These are phyloP conservation scores for Ambastaia sidthimunki DNA, from an alignment of 2,797 vertebrate genomes.

Conservation along the genomic window DNA sequence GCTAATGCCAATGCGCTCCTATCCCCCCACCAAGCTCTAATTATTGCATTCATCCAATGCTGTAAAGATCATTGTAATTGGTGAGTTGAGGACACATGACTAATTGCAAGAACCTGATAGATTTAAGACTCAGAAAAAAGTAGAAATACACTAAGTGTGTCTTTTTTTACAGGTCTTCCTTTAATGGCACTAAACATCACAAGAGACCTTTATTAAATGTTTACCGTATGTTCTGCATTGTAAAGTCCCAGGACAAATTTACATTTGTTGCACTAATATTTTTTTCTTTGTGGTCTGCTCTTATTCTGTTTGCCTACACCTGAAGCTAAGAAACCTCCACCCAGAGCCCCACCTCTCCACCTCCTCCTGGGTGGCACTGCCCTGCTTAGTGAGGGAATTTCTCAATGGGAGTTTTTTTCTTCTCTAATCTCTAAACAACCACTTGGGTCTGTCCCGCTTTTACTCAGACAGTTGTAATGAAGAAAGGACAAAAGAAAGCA, in stretches of 20 bases:
- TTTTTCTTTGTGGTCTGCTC: slow-evolving; percentile 9
- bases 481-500: slow-evolving; percentile 68
- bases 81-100: slow-evolving; percentile 18
- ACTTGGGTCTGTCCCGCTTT: slow-evolving; percentile 68
- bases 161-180: no score
- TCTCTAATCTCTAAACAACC: slow-evolving; percentile 64
- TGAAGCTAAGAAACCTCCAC: slow-evolving; percentile 22
- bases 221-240: neutral
- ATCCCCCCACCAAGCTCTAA: neutral
- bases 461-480: slow-evolving; percentile 68
- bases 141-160: neutral
- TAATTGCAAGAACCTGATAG: neutral
- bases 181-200: no score
- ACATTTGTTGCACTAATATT: neutral
- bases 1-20: slow-evolving; percentile 15
- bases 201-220: no score
- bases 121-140: neutral
- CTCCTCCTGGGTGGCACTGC: slow-evolving; percentile 70
- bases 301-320: slow-evolving; percentile 43
- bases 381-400: slow-evolving; percentile 68
- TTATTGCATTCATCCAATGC: slow-evolving; percentile 4
- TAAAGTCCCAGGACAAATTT: neutral
- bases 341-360: slow-evolving; percentile 58
- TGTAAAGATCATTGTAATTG: slow-evolving; percentile 3
- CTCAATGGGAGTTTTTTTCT: slow-evolving; percentile 58